These are phyloP conservation scores for Rhagonycha fulva DNA, from an alignment of 2,888 invertebrate species.

Conservation along the genomic window DNA sequence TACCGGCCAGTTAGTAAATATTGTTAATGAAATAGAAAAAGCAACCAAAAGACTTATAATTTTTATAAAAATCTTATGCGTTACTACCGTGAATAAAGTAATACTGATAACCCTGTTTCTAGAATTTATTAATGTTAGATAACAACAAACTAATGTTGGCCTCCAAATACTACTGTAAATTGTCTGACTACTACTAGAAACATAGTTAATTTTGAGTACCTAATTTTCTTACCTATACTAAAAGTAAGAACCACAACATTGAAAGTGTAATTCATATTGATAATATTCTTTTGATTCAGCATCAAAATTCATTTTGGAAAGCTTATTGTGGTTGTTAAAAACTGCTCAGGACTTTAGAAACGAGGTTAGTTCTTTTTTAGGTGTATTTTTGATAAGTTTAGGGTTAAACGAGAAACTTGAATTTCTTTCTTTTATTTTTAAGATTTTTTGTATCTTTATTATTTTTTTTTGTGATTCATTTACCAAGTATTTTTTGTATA, in stretches of 20 bases:
- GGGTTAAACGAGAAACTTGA: constrained; percentile 7
- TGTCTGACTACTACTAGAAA: background rate
- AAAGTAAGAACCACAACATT: background rate
- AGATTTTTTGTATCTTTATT: background rate
- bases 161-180: constrained; percentile 5
- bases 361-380: constrained; percentile 24
- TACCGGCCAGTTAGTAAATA: constrained; percentile 15
- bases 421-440: constrained; percentile 9
- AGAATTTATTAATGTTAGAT: constrained; percentile 46
- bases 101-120: constrained; percentile 46
- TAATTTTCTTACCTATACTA: background rate
- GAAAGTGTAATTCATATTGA: constrained; percentile 2
- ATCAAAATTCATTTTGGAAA: background rate
- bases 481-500: background rate
- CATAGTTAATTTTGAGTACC: constrained; percentile 1
- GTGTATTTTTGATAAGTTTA: constrained; percentile 16
- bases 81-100: constrained; percentile 25
- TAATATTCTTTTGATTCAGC: background rate
- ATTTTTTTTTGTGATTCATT: constrained; percentile 4
- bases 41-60: constrained; percentile 14
- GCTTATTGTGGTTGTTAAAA: constrained; percentile 10
- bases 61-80: constrained; percentile 18
- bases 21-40: background rate
- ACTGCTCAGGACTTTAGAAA: constrained; percentile 26
- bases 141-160: constrained; percentile 36